These are phyloP conservation scores for Sebastes iracundus DNA, from an alignment of 2,797 vertebrate genomes.

Conservation along the genomic window DNA sequence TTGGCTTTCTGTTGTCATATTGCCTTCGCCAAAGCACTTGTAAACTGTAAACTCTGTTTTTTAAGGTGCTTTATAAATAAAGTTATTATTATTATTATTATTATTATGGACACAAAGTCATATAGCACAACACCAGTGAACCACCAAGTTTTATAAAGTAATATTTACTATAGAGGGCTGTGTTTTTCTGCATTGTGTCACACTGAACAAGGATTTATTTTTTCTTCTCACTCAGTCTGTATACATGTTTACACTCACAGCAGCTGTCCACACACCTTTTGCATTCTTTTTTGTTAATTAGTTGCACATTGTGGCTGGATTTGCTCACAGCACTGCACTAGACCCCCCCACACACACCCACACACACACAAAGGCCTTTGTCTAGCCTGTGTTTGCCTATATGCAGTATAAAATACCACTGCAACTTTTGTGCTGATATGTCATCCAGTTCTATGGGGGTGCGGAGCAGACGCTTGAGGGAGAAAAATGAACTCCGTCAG, in stretches of 20 bases:
- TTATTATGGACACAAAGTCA: neutral
- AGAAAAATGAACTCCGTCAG: conserved; percentile 85
- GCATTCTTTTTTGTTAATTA: conserved; percentile 18
- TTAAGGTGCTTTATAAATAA: too few species aligned
- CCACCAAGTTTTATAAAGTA: neutral
- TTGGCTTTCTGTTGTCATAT: too few species aligned
- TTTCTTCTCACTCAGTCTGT: neutral
- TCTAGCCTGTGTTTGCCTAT: conserved; percentile 18
- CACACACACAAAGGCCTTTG: neutral
- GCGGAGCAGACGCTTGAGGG: conserved; percentile 46
- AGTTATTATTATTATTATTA: too few species aligned
- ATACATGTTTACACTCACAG: neutral
- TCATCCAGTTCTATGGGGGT: conserved; percentile 43
- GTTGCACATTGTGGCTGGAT: conserved; percentile 7
- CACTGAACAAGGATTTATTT: neutral
- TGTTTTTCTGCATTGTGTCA: neutral
- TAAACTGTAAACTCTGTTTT: too few species aligned
- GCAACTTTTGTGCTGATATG: conserved; percentile 60
- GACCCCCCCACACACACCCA: neutral
- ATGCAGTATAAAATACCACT: conserved; percentile 32
- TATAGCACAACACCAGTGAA: too few species aligned
- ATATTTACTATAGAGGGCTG: neutral
- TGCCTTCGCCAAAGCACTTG: too few species aligned
- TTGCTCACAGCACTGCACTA: neutral
- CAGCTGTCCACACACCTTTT: neutral